phyloP scores from a whole-genome alignment of 2,113 vertebrate species.

The Rhinoptilus africanus region DNA sequence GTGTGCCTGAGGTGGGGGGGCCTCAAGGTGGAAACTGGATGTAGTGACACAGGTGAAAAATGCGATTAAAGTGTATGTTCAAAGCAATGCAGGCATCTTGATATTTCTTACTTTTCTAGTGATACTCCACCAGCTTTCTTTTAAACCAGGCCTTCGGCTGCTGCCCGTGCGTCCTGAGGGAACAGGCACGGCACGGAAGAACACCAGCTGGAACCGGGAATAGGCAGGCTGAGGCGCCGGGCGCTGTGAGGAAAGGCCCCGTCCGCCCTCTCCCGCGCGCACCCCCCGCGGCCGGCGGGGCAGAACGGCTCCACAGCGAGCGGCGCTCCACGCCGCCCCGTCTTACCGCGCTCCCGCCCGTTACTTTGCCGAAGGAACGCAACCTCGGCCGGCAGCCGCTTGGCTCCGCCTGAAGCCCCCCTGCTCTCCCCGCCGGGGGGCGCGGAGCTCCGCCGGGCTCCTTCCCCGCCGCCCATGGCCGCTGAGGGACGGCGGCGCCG shows the following conservation, averaged over 20 bases:
- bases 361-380: not conserved
- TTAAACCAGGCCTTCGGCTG: fast-evolving
- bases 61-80: fast-evolving
- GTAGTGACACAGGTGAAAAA: fast-evolving
- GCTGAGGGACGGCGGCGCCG: too few relatives aligned
- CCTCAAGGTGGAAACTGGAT: not conserved
- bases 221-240: fast-evolving
- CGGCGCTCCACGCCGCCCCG: not conserved
- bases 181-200: fast-evolving
- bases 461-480: too few relatives aligned
- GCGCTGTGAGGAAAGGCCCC: fast-evolving
- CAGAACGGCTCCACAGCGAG: not conserved
- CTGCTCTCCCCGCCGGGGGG: too few relatives aligned
- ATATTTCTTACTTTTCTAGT: not conserved
- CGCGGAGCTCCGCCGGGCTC: too few relatives aligned
- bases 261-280: not conserved
- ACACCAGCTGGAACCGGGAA: fast-evolving
- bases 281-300: not conserved
- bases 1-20: fast-evolving
- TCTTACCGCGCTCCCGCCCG: not conserved
- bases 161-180: fast-evolving
- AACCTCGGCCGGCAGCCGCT: fast-evolving
- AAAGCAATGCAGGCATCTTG: too few relatives aligned
- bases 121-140: not conserved
- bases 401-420: not conserved